Evolutionary conservation across 1,140 invertebrate genomes (phyloP), one percentile per base, ranked within the genome.

Genomic region (Hypothenemus hampei): DNA sequence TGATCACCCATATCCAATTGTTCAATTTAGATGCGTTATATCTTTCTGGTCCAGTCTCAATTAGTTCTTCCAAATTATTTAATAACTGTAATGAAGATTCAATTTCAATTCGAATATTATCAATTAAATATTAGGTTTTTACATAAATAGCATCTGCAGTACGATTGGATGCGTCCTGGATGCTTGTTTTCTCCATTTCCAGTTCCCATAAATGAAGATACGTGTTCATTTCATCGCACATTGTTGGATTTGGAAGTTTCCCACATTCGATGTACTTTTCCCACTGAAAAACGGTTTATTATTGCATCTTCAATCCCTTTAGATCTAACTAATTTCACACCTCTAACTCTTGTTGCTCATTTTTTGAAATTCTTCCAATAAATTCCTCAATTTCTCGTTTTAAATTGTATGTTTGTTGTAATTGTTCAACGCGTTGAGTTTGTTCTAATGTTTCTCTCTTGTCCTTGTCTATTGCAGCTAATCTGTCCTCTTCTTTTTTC

Each of bases 131-230:
- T 10, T 41, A 37, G 35, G 2, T 15, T 21, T 5, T 2, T 60
- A 77, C 74, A 22, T 70, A 65, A 5, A 77, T 49, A 3, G 75
- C 69, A 52, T 77, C 73, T 41, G 62, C 44, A 11, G 75, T 73
- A n/a, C 73, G 58, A 4, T 61, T 60, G 0, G 70, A 64, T 11
- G 60, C 63, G 16, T 70, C 65, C 15, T 73, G 64, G 45, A 80
- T 75, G 1, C 69, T 72, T 10, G 73, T 69, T 4, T 68, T 51
- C 2, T 76, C 67, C 3, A 78, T 69, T 29, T 75, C 69, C 41
- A 75, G 59, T 20, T 75, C 70, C 81, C 81, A 82, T 6, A 82
- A 66, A 60, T 78, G 81, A 4, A 83, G 66, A 52, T 81, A 84
- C 1, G 77, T 81, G 46, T 82, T 80, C 63, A 84, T 71, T 44